Conservation (phyloP, 1,140 invertebrate genomes). For the Zaprionus capensis region DNA sequence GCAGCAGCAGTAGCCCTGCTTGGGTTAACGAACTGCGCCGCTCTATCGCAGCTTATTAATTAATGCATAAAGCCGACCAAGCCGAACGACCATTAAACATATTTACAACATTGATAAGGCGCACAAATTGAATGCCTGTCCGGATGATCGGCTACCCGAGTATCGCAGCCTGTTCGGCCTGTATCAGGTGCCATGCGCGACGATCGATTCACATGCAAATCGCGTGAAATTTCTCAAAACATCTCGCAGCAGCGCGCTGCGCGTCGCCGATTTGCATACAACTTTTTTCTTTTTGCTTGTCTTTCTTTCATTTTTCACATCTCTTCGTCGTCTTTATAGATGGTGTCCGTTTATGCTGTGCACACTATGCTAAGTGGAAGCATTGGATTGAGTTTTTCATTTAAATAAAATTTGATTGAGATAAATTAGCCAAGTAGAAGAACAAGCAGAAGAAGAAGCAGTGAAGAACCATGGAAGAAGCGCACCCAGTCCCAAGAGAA, state of each 20-base stretch:
- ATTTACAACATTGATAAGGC: slow-evolving; percentile 70
- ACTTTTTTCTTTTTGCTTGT: slow-evolving; percentile 36
- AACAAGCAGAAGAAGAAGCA: neutral
- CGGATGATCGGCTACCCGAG: too few relatives aligned
- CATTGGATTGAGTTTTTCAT: slow-evolving; percentile 66
- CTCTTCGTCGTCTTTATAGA: neutral
- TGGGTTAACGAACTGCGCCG: slow-evolving; percentile 73
- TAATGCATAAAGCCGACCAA: slow-evolving; percentile 67
- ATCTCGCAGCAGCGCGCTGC: slow-evolving; percentile 4
- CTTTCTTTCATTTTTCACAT: neutral
- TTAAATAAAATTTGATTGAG: slow-evolving; percentile 79
- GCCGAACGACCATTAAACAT: slow-evolving; percentile 63
- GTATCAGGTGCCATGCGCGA: slow-evolving; percentile 58
- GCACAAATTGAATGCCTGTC: slow-evolving; percentile 67
- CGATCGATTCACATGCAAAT: slow-evolving; percentile 73
- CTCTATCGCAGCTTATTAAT: slow-evolving; percentile 52
- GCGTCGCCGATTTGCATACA: slow-evolving; percentile 62
- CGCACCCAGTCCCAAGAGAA: neutral
- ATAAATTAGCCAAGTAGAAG: slow-evolving; percentile 64
- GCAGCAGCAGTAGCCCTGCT: slow-evolving; percentile 5
- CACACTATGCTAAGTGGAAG: slow-evolving; percentile 41
- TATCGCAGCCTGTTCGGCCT: neutral
- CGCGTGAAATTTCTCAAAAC: slow-evolving; percentile 71
- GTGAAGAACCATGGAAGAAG: neutral
- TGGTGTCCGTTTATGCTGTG: slow-evolving; percentile 47